These are phyloP conservation scores for Psammodynastes pulverulentus DNA, from an alignment of 2,113 vertebrate species.

Conservation along the genomic window DNA sequence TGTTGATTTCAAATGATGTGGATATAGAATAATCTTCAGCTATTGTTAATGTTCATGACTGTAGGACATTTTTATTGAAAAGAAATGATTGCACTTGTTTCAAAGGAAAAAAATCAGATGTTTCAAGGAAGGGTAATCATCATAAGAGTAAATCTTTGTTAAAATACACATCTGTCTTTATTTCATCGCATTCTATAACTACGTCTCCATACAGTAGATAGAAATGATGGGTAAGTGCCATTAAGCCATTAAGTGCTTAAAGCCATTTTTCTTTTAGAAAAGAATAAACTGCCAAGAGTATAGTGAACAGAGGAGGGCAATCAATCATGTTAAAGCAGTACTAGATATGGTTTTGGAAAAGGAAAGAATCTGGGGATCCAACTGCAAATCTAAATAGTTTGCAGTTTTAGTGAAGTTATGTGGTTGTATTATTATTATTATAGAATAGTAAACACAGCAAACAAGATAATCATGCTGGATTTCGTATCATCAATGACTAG, in stretches of 20 bases:
- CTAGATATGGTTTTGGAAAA: constrained; percentile 38
- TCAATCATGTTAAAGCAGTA: constrained; percentile 26
- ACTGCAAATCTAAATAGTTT: constrained; percentile 49
- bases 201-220: constrained; percentile 9
- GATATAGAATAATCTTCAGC: too few relatives aligned
- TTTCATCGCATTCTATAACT: constrained; percentile 40
- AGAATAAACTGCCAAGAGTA: constrained; percentile 30
- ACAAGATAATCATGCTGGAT: too few relatives aligned
- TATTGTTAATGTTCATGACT: too few relatives aligned
- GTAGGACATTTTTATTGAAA: too few relatives aligned
- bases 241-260: not conserved
- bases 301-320: not conserved
- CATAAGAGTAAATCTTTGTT: constrained; percentile 20
- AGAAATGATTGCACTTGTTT: too few relatives aligned
- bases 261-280: constrained; percentile 38
- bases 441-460: too few relatives aligned
- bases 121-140: constrained; percentile 10
- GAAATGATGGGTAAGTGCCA: constrained; percentile 17
- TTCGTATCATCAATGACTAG: too few relatives aligned
- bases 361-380: constrained; percentile 42
- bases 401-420: constrained; percentile 58
- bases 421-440: too few relatives aligned
- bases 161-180: not conserved
- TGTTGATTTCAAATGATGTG: too few relatives aligned
- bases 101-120: too few relatives aligned